Percentiles rank a stretch among this genome's conserved stretches.
phyloP scores from a whole-genome alignment of 2,797 vertebrate species.

The Macroramphosus scolopax region DNA sequence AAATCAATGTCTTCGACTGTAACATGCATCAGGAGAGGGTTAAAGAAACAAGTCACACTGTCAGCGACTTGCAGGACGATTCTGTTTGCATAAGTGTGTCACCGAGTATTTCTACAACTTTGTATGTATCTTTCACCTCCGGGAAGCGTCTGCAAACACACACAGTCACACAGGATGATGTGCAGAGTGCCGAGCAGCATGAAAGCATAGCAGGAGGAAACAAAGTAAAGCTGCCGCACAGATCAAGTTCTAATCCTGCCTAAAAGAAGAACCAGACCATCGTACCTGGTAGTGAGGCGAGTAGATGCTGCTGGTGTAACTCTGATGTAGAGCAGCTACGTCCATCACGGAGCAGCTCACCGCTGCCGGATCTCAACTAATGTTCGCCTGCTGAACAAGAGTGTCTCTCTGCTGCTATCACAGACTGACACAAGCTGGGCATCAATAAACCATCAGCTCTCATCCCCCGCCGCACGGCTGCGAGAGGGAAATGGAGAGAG shows the following conservation, averaged over 20 bases:
- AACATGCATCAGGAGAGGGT: neutral
- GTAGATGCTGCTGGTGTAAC: conserved; percentile 69
- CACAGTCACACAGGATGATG: no score
- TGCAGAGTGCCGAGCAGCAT: no score
- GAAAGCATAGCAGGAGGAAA: no score
- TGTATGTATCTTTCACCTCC: no score
- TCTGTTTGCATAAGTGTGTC: no score
- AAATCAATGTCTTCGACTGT: conserved; percentile 20
- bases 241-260: no score
- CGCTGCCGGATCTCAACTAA: no score
- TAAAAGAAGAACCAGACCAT: neutral
- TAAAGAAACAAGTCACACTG: no score
- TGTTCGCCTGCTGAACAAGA: conserved; percentile 16
- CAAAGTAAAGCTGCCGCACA: no score
- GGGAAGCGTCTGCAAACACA: no score
- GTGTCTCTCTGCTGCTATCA: conserved; percentile 20
- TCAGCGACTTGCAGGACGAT: no score
- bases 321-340: conserved; percentile 69
- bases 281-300: conserved; percentile 77
- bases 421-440: conserved; percentile 48
- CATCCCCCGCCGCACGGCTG: conserved; percentile 42
- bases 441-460: conserved; percentile 74
- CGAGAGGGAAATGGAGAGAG: conserved; percentile 37
- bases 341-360: conserved; percentile 79
- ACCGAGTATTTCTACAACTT: no score